These are phyloP conservation scores for Nomada goodeniana DNA, from an alignment of 2,888 invertebrate species.

Conservation along the genomic window DNA sequence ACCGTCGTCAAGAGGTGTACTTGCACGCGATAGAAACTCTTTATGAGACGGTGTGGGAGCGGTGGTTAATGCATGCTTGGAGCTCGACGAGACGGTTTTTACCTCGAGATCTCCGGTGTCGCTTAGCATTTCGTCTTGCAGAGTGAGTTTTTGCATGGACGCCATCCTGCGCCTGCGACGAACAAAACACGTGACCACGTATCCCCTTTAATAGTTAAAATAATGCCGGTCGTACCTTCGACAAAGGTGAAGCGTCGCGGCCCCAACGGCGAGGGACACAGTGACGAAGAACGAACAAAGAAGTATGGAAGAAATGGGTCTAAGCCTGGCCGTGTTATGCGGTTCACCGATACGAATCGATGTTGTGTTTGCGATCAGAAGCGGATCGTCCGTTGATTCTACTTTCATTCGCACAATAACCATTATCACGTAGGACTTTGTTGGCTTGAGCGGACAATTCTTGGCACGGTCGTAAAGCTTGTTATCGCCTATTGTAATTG, in stretches of 20 bases:
- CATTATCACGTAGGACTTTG: conserved; percentile 61
- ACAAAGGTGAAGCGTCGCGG: conserved; percentile 30
- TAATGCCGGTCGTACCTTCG: conserved; percentile 46
- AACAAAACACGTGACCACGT: background rate
- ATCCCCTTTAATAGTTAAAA: no score
- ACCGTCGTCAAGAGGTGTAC: conserved; percentile 8
- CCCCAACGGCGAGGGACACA: conserved; percentile 39
- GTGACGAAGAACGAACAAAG: background rate
- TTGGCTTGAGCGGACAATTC: conserved; percentile 65
- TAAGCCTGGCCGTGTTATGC: conserved; percentile 56
- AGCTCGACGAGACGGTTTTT: conserved; percentile 9
- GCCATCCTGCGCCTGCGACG: conserved; percentile 22
- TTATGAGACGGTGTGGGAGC: conserved; percentile 23
- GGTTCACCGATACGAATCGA: conserved; percentile 53
- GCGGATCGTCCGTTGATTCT: conserved; percentile 19
- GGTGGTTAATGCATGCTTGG: background rate
- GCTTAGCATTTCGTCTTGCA: conserved; percentile 36
- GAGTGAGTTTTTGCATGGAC: background rate
- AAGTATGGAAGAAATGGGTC: conserved; percentile 37
- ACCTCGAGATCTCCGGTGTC: conserved; percentile 15
- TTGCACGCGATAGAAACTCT: conserved; percentile 18
- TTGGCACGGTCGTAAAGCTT: conserved; percentile 33
- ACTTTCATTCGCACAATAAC: conserved; percentile 43
- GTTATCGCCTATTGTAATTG: conserved; percentile 69
- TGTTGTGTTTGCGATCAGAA: conserved; percentile 52